phyloP scores from a whole-genome alignment of 2,888 invertebrate genomes.

The Pharmacophagus antenor region DNA sequence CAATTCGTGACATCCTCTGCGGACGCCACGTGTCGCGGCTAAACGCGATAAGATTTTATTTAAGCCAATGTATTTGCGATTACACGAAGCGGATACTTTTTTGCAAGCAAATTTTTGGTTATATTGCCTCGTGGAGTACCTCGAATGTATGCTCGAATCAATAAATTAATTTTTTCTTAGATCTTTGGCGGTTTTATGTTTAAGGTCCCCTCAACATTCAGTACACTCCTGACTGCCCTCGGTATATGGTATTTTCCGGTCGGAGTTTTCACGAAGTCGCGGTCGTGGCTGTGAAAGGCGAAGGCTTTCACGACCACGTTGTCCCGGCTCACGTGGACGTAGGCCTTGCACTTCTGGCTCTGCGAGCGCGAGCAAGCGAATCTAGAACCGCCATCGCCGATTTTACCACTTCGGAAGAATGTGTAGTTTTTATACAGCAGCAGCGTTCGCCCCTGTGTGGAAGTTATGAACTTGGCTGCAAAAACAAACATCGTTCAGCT shows the following conservation, averaged over 20 bases:
- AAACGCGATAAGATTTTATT: too few relatives aligned
- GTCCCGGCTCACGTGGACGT: slow-evolving; percentile 41
- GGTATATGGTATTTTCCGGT: slow-evolving; percentile 15
- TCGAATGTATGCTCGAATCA: too few relatives aligned
- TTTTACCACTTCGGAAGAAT: slow-evolving; percentile 43
- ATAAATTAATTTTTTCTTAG: too few relatives aligned
- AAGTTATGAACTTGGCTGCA: slow-evolving; percentile 30
- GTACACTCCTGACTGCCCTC: background rate
- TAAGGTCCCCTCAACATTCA: background rate
- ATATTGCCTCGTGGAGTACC: too few relatives aligned
- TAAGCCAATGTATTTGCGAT: too few relatives aligned
- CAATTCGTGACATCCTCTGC: too few relatives aligned
- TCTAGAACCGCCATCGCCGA: slow-evolving; percentile 46
- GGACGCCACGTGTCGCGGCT: too few relatives aligned
- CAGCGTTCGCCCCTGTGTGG: slow-evolving; percentile 39
- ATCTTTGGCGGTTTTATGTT: background rate
- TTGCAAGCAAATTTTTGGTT: too few relatives aligned
- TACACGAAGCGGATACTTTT: too few relatives aligned
- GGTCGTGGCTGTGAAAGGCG: slow-evolving; percentile 33
- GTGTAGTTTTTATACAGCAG: slow-evolving; percentile 46
- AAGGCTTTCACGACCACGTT: slow-evolving; percentile 31
- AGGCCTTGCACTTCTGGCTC: slow-evolving; percentile 48
- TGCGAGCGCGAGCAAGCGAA: slow-evolving; percentile 47
- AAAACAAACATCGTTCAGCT: background rate
- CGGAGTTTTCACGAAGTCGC: slow-evolving; percentile 11